Evolutionary conservation across 2,797 vertebrate genomes (phyloP).

Genomic region (Centroberyx gerrardi): DNA sequence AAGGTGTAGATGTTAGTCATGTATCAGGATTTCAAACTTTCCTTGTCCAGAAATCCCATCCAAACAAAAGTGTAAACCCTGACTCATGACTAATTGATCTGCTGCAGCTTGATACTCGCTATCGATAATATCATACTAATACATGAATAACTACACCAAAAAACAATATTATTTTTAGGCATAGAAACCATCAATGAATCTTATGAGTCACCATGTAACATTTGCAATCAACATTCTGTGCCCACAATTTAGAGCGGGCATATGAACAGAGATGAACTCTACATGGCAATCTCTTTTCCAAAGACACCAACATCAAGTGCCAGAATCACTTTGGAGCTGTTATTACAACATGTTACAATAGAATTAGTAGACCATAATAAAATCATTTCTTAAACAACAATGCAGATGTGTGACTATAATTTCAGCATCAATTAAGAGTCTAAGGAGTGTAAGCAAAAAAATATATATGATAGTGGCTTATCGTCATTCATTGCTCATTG

Average conservation of each 20-base stretch:
- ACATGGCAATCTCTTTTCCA: not conserved
- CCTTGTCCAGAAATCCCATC: not conserved
- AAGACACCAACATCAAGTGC: not conserved
- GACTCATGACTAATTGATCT: not conserved
- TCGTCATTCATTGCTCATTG: conserved; percentile 51
- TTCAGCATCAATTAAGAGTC: not conserved
- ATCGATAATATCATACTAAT: not conserved
- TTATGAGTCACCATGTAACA: not conserved
- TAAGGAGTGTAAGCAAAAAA: conserved; percentile 12
- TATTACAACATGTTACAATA: not conserved
- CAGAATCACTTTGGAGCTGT: not conserved
- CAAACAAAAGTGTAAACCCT: not conserved
- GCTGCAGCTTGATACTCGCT: not conserved
- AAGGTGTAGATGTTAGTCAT: not conserved
- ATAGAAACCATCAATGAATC: not conserved
- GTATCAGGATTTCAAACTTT: not conserved
- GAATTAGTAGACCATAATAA: not conserved
- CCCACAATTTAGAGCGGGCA: conserved; percentile 9
- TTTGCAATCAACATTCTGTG: not conserved
- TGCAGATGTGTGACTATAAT: not conserved
- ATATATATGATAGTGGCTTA: conserved; percentile 23
- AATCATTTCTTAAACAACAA: not conserved
- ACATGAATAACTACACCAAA: not conserved
- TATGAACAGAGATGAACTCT: not conserved
- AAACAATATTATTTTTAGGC: not conserved